These are phyloP conservation scores for Orchesellides sinensis DNA, from an alignment of 2,888 invertebrate genomes.

Conservation along the genomic window DNA sequence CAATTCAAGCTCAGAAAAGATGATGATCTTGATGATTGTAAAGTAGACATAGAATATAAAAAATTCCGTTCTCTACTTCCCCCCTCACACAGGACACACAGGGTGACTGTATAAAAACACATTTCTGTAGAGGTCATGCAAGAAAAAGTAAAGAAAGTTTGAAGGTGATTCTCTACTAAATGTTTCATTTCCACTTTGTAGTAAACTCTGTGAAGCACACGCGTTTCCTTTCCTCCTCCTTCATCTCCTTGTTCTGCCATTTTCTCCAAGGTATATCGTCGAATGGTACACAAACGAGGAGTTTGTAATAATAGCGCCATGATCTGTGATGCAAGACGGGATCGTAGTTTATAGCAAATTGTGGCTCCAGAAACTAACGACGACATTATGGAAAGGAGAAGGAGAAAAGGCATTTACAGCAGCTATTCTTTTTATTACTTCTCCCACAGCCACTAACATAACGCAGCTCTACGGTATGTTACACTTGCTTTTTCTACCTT, in stretches of 20 bases:
- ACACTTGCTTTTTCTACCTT: neutral
- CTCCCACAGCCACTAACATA: neutral
- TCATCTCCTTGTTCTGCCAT: neutral
- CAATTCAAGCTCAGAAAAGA: too few relatives aligned
- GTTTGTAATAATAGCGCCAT: slow-evolving; percentile 15
- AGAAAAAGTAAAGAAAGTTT: neutral
- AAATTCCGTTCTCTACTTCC: too few relatives aligned
- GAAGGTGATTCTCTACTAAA: neutral
- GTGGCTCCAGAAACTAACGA: slow-evolving; percentile 26
- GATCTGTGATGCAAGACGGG: slow-evolving; percentile 15
- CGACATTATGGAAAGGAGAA: slow-evolving; percentile 19
- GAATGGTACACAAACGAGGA: neutral
- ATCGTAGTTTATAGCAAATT: slow-evolving; percentile 30
- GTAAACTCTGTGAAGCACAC: neutral
- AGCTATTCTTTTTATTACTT: neutral
- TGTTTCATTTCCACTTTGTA: neutral
- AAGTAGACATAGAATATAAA: too few relatives aligned
- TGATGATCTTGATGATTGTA: too few relatives aligned
- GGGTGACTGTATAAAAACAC: too few relatives aligned
- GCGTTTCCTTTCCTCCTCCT: neutral
- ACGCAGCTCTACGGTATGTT: neutral
- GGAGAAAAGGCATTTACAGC: neutral
- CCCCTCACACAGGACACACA: too few relatives aligned
- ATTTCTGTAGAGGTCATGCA: neutral
- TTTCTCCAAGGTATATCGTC: too few relatives aligned